phyloP scores from a whole-genome alignment of 1,140 invertebrate species.

The Drosophila simulans region DNA sequence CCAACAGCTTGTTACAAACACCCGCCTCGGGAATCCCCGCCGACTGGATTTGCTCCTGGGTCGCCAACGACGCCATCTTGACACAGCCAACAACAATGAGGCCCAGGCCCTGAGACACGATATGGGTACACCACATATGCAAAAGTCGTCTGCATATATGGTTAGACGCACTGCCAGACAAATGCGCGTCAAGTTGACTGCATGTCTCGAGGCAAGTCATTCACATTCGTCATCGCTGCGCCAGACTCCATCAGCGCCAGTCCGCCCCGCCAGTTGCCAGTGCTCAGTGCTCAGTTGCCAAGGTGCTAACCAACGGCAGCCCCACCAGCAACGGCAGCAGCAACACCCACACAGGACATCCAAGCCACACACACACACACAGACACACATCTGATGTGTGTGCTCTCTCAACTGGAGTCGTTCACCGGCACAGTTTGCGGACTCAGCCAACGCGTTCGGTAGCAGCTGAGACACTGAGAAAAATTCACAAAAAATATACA shows the following conservation, averaged over 20 bases:
- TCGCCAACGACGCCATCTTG: conserved; percentile 79
- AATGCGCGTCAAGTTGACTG: conserved; percentile 83
- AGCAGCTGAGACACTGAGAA: conserved; percentile 4
- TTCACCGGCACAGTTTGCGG: conserved; percentile 64
- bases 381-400: not conserved
- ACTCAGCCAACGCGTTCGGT: conserved; percentile 56
- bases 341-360: conserved; percentile 63
- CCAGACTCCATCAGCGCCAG: conserved; percentile 52
- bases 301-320: conserved; percentile 66
- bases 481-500: not conserved
- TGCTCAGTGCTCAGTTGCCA: conserved; percentile 47
- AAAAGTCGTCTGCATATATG: conserved; percentile 55
- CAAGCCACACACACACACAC: conserved; percentile 5
- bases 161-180: conserved; percentile 81
- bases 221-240: conserved; percentile 75
- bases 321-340: conserved; percentile 50
- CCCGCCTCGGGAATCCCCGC: conserved; percentile 6
- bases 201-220: conserved; percentile 82
- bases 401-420: conserved; percentile 56
- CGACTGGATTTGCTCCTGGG: conserved; percentile 30
- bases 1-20: conserved; percentile 72
- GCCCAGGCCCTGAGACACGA: conserved; percentile 15
- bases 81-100: conserved; percentile 59
- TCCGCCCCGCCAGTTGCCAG: conserved; percentile 32
- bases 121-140: conserved; percentile 46